A percentile compares a stretch with the other conserved stretches of the same genome.
Conservation (phyloP, 2,888 invertebrate genomes). For the Drosophila algonquin region DNA sequence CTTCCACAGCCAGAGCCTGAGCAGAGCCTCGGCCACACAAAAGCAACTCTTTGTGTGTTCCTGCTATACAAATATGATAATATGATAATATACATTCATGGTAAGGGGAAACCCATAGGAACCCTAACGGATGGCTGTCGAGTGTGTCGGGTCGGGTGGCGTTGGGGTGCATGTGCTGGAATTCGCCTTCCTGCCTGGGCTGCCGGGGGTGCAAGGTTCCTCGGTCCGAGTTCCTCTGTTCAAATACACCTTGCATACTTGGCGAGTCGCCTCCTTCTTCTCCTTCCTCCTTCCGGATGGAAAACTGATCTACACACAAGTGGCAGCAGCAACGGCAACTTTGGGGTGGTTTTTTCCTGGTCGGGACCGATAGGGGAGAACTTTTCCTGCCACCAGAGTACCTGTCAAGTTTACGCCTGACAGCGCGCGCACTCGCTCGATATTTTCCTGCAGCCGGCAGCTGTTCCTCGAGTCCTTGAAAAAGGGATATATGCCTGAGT, state of each 20-base stretch:
- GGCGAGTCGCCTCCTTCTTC: conserved; percentile 32
- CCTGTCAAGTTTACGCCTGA: conserved; percentile 77
- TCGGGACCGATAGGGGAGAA: conserved; percentile 30
- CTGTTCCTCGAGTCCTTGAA: conserved; percentile 64
- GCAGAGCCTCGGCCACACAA: conserved; percentile 46
- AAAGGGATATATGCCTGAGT: conserved; percentile 50
- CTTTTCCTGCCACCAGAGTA: conserved; percentile 57
- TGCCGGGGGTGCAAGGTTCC: conserved; percentile 18
- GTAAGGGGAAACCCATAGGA: not conserved
- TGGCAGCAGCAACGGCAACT: conserved; percentile 34
- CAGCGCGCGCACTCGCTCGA: conserved; percentile 53
- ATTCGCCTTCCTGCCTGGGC: conserved; percentile 39
- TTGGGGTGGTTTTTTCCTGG: conserved; percentile 50
- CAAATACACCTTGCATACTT: conserved; percentile 71
- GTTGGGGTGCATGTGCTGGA: conserved; percentile 29
- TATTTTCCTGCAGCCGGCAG: conserved; percentile 54
- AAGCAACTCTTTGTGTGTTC: conserved; percentile 76
- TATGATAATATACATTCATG: conserved; percentile 22
- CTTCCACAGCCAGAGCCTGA: not conserved
- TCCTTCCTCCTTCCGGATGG: conserved; percentile 57
- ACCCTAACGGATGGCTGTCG: conserved; percentile 29
- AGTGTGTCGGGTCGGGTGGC: conserved; percentile 26
- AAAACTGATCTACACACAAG: conserved; percentile 66
- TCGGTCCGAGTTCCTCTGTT: conserved; percentile 43
- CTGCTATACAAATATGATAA: conserved; percentile 57